These are phyloP conservation scores for Drosophila aff. DNA, from an alignment of 1,140 invertebrate genomes.

Conservation along the genomic window DNA sequence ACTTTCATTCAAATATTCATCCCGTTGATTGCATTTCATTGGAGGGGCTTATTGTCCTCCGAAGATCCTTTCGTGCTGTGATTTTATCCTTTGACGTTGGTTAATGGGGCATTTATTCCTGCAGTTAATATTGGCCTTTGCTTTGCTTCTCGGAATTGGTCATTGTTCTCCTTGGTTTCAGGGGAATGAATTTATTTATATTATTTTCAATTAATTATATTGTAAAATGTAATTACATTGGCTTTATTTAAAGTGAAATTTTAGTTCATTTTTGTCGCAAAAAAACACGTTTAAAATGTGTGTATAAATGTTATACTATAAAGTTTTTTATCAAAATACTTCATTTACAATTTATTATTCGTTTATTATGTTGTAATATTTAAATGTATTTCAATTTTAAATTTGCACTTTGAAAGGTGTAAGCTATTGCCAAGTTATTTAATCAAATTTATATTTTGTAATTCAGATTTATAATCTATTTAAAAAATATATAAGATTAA, in stretches of 20 bases:
- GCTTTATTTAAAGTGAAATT: background rate
- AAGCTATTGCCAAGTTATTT: background rate
- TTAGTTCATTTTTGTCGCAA: background rate
- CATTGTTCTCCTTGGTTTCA: background rate
- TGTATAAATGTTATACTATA: background rate
- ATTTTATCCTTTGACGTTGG: conserved; percentile 1
- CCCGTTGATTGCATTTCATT: conserved; percentile 12
- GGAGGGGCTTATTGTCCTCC: background rate
- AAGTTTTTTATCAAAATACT: background rate
- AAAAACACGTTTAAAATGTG: fast-evolving
- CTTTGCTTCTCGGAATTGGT: background rate
- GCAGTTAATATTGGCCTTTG: background rate
- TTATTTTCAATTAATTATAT: background rate
- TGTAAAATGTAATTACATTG: background rate
- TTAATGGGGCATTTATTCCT: background rate
- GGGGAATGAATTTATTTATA: no score
- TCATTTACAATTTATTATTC: background rate
- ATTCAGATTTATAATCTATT: no score
- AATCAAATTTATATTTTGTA: background rate
- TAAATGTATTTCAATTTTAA: background rate
- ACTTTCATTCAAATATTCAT: conserved; percentile 3
- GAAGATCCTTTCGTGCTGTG: conserved; percentile 4
- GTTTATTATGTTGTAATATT: background rate
- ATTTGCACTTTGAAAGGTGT: background rate
- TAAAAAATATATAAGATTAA: background rate